phyloP scores from a whole-genome alignment of 2,888 invertebrate genomes.

The Netelia inedita region DNA sequence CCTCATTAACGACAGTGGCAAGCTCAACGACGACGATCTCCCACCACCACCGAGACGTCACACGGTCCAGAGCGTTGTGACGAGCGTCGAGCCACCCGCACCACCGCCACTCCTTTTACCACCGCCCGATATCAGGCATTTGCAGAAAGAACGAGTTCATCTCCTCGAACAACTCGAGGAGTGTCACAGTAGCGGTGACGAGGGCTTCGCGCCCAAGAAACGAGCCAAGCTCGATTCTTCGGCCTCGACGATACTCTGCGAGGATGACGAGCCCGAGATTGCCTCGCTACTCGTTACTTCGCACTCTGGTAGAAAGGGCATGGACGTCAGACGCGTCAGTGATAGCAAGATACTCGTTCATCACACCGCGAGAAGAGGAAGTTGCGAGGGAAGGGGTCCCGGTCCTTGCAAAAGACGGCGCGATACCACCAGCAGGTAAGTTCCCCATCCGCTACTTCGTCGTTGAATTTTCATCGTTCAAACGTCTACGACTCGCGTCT shows the following conservation, averaged over 20 bases:
- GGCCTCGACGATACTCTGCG: constrained; percentile 78
- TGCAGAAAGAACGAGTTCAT: constrained; percentile 90
- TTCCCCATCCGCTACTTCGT: background rate
- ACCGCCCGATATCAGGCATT: constrained; percentile 88
- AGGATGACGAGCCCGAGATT: constrained; percentile 83
- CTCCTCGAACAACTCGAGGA: constrained; percentile 90
- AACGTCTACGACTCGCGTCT: background rate
- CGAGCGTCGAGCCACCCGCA: constrained; percentile 85
- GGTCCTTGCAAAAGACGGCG: constrained; percentile 83
- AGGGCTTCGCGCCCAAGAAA: constrained; percentile 89
- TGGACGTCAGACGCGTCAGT: constrained; percentile 83
- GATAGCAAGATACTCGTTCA: constrained; percentile 82
- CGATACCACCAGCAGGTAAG: constrained; percentile 81
- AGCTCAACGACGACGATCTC: constrained; percentile 84
- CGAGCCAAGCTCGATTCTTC: constrained; percentile 88
- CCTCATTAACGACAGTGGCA: constrained; percentile 78
- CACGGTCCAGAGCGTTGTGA: constrained; percentile 86
- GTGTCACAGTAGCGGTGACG: constrained; percentile 90
- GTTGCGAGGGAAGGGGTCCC: constrained; percentile 82
- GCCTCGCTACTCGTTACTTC: constrained; percentile 83
- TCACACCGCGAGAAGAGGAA: constrained; percentile 79
- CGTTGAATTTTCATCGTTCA: background rate
- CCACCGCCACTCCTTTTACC: constrained; percentile 83
- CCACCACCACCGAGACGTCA: constrained; percentile 85
- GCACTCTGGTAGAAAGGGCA: constrained; percentile 82